Evolutionary conservation across 2,113 vertebrate genomes (phyloP).

Genomic region (Pteruthius melanotis): DNA sequence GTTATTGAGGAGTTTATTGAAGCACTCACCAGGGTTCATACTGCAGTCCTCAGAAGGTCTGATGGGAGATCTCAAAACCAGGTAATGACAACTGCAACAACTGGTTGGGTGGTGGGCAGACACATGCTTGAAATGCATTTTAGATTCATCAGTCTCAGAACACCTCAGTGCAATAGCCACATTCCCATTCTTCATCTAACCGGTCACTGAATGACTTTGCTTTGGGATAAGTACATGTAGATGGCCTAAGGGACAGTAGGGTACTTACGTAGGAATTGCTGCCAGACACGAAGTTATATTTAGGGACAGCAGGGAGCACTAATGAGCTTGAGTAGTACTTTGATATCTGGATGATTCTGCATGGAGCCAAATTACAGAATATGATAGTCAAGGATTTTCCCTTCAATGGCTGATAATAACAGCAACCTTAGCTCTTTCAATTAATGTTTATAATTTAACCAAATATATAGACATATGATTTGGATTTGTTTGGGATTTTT

Average conservation of each 20-base stretch:
- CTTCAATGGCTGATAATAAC: neutral
- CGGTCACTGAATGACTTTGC: neutral
- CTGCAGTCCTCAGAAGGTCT: neutral
- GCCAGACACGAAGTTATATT: neutral
- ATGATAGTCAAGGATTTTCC: neutral
- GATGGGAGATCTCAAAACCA: neutral
- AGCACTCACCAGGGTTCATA: neutral
- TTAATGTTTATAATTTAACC: neutral
- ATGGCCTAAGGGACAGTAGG: neutral
- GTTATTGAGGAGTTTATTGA: no score
- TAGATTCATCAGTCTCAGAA: neutral
- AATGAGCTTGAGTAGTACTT: neutral
- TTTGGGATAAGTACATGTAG: neutral
- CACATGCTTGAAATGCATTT: neutral
- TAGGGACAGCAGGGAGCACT: neutral
- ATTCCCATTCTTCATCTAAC: neutral
- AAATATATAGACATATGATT: neutral
- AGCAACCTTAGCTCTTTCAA: neutral
- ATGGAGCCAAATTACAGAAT: neutral
- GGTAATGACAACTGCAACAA: neutral
- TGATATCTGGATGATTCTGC: neutral
- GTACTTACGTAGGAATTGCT: neutral
- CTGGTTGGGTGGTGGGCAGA: neutral
- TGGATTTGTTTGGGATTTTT: neutral
- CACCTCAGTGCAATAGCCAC: accelerated